Evolutionary conservation across 2,888 invertebrate species (phyloP), one percentile per base, ranked within the genome.

Genomic region (Mesochorus sp.): DNA sequence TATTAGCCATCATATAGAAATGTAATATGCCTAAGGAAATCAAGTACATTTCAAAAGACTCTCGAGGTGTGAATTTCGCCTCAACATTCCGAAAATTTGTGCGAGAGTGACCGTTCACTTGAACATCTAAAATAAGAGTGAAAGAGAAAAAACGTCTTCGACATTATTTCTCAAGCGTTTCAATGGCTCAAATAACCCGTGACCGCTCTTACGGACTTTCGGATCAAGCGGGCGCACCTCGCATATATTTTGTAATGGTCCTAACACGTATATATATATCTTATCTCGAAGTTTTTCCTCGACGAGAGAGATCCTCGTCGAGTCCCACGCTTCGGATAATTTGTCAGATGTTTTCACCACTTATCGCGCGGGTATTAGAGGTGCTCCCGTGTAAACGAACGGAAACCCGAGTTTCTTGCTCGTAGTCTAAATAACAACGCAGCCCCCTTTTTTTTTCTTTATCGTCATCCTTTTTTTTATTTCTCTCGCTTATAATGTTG

Each of bases 31-130:
- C 8, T 17, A 26, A 47, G 55, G 8, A 44, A 44, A 61, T 28
- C 10, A 61, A 17, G 17, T 17, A 12, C 6, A 44, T 10, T 1
- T 10, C 6, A 2, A 21, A 37, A 2, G 19, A 24, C 14, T 14
- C 3, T 10, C 5, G 73, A 85, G 83, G 86, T 86, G 85, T 84
- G 83, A 85, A 85, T 76, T 85, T 81, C 75, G 79, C n/a, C n/a
- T n/a, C n/a, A n/a, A n/a, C n/a, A n/a, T n/a, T n/a, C n/a, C n/a
- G n/a, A n/a, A n/a, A n/a, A n/a, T n/a, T n/a, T n/a, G n/a, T n/a
- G n/a, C n/a, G n/a, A n/a, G n/a, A n/a, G n/a, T n/a, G n/a, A n/a
- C n/a, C n/a, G n/a, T n/a, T n/a, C n/a, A n/a, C n/a, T n/a, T n/a
- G n/a, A n/a, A n/a, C n/a, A n/a, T n/a, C n/a, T n/a, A n/a, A n/a